Conservation (phyloP, 2,113 vertebrate species). For the Jaculus jaculus region DNA sequence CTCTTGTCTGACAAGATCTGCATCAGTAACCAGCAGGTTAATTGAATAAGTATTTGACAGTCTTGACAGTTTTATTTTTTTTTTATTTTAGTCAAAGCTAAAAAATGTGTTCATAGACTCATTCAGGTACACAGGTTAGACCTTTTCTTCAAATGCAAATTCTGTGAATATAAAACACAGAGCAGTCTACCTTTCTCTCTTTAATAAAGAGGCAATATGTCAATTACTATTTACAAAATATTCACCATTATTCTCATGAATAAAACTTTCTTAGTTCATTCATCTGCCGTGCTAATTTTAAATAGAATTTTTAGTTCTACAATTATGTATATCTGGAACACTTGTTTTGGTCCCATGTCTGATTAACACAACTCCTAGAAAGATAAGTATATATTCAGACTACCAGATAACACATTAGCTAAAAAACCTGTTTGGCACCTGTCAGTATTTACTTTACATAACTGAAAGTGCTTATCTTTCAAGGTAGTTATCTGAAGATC, state of each 20-base stretch:
- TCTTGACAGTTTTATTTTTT: background rate
- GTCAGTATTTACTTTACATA: background rate
- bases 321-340: background rate
- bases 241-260: background rate
- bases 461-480: background rate
- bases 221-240: background rate
- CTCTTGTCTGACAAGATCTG: background rate
- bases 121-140: background rate
- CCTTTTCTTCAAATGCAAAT: too few species aligned
- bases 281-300: background rate
- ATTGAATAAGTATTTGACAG: slow-evolving; percentile 36
- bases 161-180: too few species aligned
- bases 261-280: too few species aligned
- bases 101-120: background rate
- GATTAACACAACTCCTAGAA: background rate
- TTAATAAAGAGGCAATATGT: too few species aligned
- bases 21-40: slow-evolving; percentile 16
- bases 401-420: background rate
- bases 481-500: background rate
- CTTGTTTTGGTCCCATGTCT: background rate
- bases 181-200: background rate
- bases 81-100: background rate
- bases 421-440: background rate
- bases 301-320: background rate
- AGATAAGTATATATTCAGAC: background rate